Conservation (phyloP, 2,797 vertebrate species). For the Sebastes variabilis region DNA sequence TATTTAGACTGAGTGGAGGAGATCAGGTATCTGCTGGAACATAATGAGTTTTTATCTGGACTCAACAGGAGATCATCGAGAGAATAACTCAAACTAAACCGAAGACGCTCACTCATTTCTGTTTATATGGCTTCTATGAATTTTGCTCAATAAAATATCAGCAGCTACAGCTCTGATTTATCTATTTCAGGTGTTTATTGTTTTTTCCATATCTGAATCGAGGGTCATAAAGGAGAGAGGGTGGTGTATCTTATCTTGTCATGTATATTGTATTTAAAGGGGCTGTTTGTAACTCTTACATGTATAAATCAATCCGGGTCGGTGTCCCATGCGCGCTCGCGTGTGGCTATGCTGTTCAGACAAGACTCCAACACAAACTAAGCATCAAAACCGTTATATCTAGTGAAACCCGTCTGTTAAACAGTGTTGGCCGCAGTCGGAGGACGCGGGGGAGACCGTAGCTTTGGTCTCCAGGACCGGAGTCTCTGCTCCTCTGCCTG, state of each 20-base stretch:
- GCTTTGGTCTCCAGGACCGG: no score
- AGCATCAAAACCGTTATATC: no score
- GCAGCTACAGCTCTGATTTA: background rate
- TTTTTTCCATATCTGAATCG: background rate
- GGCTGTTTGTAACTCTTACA: no score
- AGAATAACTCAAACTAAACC: background rate
- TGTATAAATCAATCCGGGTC: no score
- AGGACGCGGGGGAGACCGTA: no score
- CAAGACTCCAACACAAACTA: no score
- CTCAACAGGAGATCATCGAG: background rate
- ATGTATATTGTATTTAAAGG: no score
- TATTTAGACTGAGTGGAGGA: slow-evolving; percentile 68
- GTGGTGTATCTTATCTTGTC: background rate
- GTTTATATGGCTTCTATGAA: background rate
- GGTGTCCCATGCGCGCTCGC: no score
- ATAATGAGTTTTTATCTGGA: slow-evolving; percentile 54
- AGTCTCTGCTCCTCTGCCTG: no score
- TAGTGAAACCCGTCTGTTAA: no score
- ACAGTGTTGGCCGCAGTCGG: no score
- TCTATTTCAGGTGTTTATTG: background rate
- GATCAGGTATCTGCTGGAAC: slow-evolving; percentile 51
- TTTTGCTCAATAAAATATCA: background rate
- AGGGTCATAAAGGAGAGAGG: background rate
- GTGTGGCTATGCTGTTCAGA: no score
- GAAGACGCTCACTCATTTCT: background rate